A percentile compares a stretch with the other conserved stretches of the same genome.
phyloP scores from a whole-genome alignment of 2,797 vertebrate genomes.

The Acrossocheilus fasciatus region DNA sequence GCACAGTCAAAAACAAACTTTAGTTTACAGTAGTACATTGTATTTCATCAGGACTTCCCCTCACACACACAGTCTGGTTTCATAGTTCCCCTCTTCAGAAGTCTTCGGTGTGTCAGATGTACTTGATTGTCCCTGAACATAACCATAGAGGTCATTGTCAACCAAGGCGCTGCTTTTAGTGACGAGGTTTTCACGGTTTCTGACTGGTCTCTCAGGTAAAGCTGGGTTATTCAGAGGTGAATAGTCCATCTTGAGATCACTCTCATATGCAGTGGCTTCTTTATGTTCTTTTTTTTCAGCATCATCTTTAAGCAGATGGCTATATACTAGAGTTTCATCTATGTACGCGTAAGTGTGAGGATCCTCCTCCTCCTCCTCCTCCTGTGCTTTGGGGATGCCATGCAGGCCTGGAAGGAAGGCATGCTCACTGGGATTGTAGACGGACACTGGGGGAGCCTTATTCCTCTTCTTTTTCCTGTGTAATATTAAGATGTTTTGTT shows the following conservation, averaged over 20 bases:
- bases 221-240: slow-evolving; percentile 58
- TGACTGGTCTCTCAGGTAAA: slow-evolving; percentile 70
- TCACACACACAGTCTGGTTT: slow-evolving; percentile 9
- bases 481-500: background rate
- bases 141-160: slow-evolving; percentile 75
- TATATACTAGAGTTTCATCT: slow-evolving; percentile 89
- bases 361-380: slow-evolving; percentile 69
- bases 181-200: slow-evolving; percentile 21
- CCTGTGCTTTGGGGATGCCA: slow-evolving; percentile 69
- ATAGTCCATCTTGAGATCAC: background rate
- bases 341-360: slow-evolving; percentile 89
- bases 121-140: slow-evolving; percentile 28
- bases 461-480: slow-evolving; percentile 78
- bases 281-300: slow-evolving; percentile 55
- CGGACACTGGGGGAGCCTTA: slow-evolving; percentile 71
- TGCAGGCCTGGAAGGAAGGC: slow-evolving; percentile 75
- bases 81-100: background rate
- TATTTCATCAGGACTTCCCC: background rate
- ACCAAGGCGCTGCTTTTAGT: slow-evolving; percentile 35
- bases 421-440: slow-evolving; percentile 84
- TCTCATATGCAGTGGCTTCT: slow-evolving; percentile 70
- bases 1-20: background rate
- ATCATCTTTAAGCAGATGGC: slow-evolving; percentile 81
- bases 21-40: background rate
- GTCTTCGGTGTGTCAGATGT: background rate